phyloP scores from a whole-genome alignment of 2,888 invertebrate species.

The Drosophila nr. fundita region DNA sequence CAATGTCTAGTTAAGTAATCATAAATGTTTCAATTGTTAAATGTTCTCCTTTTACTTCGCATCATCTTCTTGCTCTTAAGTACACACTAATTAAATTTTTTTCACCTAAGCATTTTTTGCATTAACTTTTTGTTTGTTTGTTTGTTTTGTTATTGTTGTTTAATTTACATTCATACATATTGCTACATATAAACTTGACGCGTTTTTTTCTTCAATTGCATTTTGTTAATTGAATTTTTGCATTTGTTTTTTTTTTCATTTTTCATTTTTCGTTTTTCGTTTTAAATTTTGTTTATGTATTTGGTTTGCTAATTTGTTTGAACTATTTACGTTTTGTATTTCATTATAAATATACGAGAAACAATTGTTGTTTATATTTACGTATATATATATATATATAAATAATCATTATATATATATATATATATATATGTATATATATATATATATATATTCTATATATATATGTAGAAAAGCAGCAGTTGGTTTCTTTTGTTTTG shows the following conservation, averaged over 20 bases:
- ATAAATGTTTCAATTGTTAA: conserved; percentile 69
- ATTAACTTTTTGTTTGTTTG: conserved; percentile 62
- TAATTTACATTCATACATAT: conserved; percentile 75
- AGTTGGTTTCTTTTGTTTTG: conserved; percentile 58
- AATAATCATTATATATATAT: conserved; percentile 23
- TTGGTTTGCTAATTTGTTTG: conserved; percentile 81
- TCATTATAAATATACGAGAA: conserved; percentile 77
- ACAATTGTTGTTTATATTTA: conserved; percentile 67
- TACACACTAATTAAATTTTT: conserved; percentile 81
- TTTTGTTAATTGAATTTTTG: conserved; percentile 24
- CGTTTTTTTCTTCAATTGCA: conserved; percentile 52
- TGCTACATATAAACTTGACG: conserved; percentile 73
- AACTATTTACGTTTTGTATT: conserved; percentile 70
- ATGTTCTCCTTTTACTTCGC: conserved; percentile 28
- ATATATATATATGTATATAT: conserved; percentile 33
- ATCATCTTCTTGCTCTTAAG: conserved; percentile 54
- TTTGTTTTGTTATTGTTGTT: conserved; percentile 34
- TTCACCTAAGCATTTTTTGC: conserved; percentile 77
- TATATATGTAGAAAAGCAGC: conserved; percentile 75
- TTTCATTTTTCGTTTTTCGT: conserved; percentile 24
- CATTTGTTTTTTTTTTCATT: conserved; percentile 32
- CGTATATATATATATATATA: conserved; percentile 36
- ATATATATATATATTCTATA: conserved; percentile 34
- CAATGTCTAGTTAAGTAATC: conserved; percentile 70
- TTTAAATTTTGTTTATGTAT: conserved; percentile 68